These are phyloP conservation scores for Conomelus anceps DNA, from an alignment of 2,888 invertebrate genomes.

Conservation along the genomic window DNA sequence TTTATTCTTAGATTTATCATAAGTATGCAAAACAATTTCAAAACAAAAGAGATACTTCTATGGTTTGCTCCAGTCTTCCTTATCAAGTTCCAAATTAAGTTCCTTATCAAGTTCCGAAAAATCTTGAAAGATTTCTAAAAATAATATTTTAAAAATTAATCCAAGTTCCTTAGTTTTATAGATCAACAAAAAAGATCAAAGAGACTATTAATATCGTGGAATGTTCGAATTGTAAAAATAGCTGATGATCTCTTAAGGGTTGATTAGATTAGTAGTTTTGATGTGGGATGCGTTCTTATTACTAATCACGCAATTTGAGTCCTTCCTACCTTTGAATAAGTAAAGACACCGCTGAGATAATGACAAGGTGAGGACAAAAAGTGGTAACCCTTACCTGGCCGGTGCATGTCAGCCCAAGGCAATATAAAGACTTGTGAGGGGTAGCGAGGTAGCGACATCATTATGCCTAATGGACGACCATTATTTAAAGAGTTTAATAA, in stretches of 20 bases:
- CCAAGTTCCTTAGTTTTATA: no score
- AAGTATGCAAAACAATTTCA: no score
- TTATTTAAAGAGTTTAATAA: constrained; percentile 6
- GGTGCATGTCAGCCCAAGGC: not conserved
- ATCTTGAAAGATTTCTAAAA: no score
- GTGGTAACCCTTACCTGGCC: not conserved
- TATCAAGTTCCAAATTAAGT: no score
- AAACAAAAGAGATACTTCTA: no score
- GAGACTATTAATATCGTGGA: not conserved
- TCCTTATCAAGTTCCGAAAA: no score
- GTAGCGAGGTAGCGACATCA: not conserved
- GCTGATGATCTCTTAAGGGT: not conserved
- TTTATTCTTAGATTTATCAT: no score
- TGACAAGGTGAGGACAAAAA: not conserved
- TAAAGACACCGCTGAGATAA: not conserved
- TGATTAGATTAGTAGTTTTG: not conserved
- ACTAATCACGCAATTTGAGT: not conserved
- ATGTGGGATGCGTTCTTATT: not conserved
- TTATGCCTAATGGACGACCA: not conserved
- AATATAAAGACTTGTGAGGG: not conserved
- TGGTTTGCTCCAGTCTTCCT: no score
- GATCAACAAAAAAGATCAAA: no score
- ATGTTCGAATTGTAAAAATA: not conserved
- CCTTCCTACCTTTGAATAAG: not conserved
- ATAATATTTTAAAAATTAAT: no score